Evolutionary conservation across 2,888 invertebrate species (phyloP), one percentile per base, ranked within the genome.

Genomic region (Pristionchus fissidentatus): DNA sequence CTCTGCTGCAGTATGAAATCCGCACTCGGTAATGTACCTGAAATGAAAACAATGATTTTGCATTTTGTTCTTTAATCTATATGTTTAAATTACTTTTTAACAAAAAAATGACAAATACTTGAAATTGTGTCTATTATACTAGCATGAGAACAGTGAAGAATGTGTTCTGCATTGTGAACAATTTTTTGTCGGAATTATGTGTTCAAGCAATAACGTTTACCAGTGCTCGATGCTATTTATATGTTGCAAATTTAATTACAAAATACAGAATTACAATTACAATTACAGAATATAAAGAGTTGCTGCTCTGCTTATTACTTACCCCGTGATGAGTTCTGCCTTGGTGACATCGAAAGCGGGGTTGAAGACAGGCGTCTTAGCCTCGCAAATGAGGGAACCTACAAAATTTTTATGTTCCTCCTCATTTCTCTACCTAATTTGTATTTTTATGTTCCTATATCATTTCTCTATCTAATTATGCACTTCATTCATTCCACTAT

Each of bases 321-420:
- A 83, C 83, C 55, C 41, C 2, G 70, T 3, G 87, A 99, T 98
- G 49, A 99, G 94, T 29, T 94, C 94, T 0, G 96, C 96, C 41
- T 98, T 98, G 4, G 99, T 98, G 0, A 99, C 96, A 93, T 99
- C 99, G 93, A 99, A 99, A 0, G 98, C 96, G 80, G 98, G 98
- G 94, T 99, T 98, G 98, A 98, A 99, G 92, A 97, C 97, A 83
- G 94, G 94, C 83, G 97, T 96, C 83, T 96, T 96, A 95, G 93
- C 79, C 94, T 94, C 86, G 86, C 90, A 88, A 13, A 88, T 84
- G 8, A 62, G 38, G 19, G 78, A 81, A 38, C 88, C 90, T 90
- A 57, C 49, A 88, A 84, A 10, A 49, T 15, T 15, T 26, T n/a
- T 15, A 26, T 60, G 8, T n/a, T n/a, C n/a, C n/a, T n/a, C n/a